Base-by-base conservation (phyloP, 2,888 invertebrate species). In the Steinernema scapterisci region DNA sequence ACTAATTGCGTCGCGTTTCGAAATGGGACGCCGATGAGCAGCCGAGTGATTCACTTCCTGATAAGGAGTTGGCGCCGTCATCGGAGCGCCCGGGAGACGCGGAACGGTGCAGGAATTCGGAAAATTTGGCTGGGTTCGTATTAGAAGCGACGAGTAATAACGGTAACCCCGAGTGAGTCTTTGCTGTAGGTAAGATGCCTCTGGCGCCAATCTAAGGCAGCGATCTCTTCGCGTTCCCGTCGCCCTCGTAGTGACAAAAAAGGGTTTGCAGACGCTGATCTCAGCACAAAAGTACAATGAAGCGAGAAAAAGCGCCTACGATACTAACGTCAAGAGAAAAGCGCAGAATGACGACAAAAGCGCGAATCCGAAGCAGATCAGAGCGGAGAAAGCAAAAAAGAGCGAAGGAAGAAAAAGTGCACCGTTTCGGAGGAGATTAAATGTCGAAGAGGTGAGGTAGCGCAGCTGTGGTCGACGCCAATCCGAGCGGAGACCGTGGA, bases 351-450 rank as follows among this genome's bases (percentile, higher is more conserved):
- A 19, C 21, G 52, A 52, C 21, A 52, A n/a, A 23, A 48, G 13
- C n/a, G 2, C 21, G 31, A 13, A 63, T 7, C 16, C 31, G 63
- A 63, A 27, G 63, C 63, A 2, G 38, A 38, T 9, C 38, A 38
- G 38, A 38, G 23, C 52, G 52, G 11, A 9, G 21, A 23, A 25
- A 27, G 31, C 63, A 27, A 38, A 25, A 19, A 31, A 2, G 27
- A 54, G 54, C 54, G 54, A 54, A 19, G 13, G 25, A 25, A 63
- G 25, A 27, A 13, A 13, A 27, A 63, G 27, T 27, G 23, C 27
- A 63, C 63, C 63, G 63, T 63, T 63, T 63, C 63, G 63, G 38
- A 63, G 63, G 16, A 63, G 63, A 63, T 63, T 63, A 63, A 63
- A 63, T 9, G 63, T 27, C 31, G 63, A 63, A 16, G 63, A 63